These are phyloP conservation scores for Rhopalosiphum nymphaeae DNA, from an alignment of 2,888 invertebrate species.

Conservation along the genomic window DNA sequence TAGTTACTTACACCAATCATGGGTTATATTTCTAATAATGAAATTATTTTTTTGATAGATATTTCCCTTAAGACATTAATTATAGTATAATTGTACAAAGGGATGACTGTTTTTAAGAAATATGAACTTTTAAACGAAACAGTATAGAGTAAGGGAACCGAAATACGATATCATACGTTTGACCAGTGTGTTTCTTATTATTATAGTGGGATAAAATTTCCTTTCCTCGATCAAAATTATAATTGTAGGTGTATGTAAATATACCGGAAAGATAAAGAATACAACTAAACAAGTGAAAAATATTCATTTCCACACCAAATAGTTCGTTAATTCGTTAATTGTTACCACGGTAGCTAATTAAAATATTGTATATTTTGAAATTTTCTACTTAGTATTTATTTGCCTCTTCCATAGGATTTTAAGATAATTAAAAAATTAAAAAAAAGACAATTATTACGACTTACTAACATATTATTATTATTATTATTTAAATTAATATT, in stretches of 20 bases:
- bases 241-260: not conserved
- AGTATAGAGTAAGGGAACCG: not conserved
- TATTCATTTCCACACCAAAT: not conserved
- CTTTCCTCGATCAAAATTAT: not conserved
- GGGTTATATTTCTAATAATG: not conserved
- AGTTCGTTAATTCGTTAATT: not conserved
- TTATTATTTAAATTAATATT: not conserved
- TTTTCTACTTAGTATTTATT: not conserved
- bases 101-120: not conserved
- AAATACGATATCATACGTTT: not conserved
- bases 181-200: not conserved
- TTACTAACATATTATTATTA: not conserved
- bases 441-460: not conserved
- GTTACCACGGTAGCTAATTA: not conserved
- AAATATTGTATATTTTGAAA: not conserved
- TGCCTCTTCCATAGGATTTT: not conserved
- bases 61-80: not conserved
- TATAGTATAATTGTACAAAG: not conserved
- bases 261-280: not conserved
- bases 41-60: not conserved
- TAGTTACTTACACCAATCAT: too few relatives aligned
- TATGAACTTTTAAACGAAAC: not conserved
- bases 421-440: not conserved
- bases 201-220: not conserved
- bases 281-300: not conserved